Evolutionary conservation across 2,888 invertebrate genomes (phyloP).

Genomic region (Diarsia mendica): DNA sequence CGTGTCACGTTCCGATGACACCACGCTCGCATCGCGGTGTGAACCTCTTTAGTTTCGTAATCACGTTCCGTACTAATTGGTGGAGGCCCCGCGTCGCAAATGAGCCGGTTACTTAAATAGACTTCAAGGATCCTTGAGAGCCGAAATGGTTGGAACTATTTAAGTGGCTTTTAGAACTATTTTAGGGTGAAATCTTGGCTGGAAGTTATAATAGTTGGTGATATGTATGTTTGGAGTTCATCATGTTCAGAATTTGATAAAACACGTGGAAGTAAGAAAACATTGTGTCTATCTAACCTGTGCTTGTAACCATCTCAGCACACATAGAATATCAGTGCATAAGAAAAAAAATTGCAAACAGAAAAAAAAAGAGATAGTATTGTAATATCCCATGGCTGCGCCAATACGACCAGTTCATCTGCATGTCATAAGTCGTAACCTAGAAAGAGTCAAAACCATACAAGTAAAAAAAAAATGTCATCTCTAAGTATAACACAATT

Average conservation of each 20-base stretch:
- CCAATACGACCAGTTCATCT: too few relatives aligned
- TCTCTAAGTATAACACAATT: constrained; percentile 11
- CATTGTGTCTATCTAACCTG: not conserved
- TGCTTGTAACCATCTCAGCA: not conserved
- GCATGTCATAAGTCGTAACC: not conserved
- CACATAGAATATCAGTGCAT: too few relatives aligned
- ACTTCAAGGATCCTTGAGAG: constrained; percentile 26
- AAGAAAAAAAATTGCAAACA: too few relatives aligned
- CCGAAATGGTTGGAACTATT: constrained; percentile 19
- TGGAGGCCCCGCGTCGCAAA: constrained; percentile 47
- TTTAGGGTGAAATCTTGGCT: not conserved
- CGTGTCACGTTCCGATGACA: constrained; percentile 18
- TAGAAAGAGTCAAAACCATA: not conserved
- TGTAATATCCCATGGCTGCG: too few relatives aligned
- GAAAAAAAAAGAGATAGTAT: too few relatives aligned
- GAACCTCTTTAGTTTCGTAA: constrained; percentile 62
- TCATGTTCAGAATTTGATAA: not conserved
- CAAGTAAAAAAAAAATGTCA: not conserved
- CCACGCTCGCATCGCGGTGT: constrained; percentile 11
- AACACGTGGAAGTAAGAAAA: not conserved
- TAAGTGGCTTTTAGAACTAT: constrained; percentile 16
- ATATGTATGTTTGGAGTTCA: not conserved
- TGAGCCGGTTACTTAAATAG: constrained; percentile 50
- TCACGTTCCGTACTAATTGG: constrained; percentile 66
- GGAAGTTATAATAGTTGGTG: not conserved